A percentile compares a stretch with the other conserved stretches of the same genome.
These are phyloP conservation scores for Phocoena phocoena DNA, from an alignment of 2,113 vertebrate genomes.

Conservation along the genomic window DNA sequence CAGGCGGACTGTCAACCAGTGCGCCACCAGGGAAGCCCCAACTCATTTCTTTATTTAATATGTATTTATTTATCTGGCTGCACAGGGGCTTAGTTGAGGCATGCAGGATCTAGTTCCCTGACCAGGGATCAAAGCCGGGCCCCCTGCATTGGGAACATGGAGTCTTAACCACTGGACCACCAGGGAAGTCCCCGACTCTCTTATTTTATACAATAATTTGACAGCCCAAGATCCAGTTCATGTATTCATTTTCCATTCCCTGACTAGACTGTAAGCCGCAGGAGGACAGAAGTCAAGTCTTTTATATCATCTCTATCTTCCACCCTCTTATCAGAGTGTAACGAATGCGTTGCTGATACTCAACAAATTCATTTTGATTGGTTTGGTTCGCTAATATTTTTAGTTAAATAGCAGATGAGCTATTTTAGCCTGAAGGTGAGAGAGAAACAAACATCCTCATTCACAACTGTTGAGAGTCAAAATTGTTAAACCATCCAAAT, in stretches of 20 bases:
- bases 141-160: no score
- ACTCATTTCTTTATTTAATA: no score
- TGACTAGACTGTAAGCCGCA: not conserved
- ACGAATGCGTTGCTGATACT: not conserved
- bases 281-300: not conserved
- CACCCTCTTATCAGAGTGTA: not conserved
- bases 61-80: no score
- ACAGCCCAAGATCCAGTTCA: not conserved
- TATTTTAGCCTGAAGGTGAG: not conserved
- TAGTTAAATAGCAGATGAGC: not conserved
- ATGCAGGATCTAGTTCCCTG: no score
- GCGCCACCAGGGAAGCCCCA: no score
- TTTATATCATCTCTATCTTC: not conserved
- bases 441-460: not conserved
- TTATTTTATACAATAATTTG: not conserved
- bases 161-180: no score
- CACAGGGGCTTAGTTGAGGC: no score
- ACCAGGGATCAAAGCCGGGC: no score
- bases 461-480: not conserved
- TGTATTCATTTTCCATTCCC: not conserved
- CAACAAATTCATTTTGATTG: not conserved
- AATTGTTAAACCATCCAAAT: not conserved
- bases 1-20: no score
- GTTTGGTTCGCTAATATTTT: not conserved
- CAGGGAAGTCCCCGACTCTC: not conserved